These are phyloP conservation scores for Chaitophorus viminalis DNA, from an alignment of 2,888 invertebrate species.

Conservation along the genomic window DNA sequence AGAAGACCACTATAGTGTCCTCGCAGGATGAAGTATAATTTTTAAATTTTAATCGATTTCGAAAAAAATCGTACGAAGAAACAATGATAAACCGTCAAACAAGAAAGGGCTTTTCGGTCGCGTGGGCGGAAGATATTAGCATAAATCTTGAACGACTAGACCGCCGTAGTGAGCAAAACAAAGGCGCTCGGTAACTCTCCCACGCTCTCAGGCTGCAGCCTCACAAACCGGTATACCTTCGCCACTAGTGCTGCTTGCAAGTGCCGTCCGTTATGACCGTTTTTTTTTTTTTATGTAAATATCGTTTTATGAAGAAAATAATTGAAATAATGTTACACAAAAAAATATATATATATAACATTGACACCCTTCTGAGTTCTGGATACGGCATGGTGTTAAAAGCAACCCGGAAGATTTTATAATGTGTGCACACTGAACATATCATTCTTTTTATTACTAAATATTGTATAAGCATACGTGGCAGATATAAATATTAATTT, in stretches of 20 bases:
- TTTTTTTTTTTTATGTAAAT: slow-evolving; percentile 18
- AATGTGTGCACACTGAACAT: neutral
- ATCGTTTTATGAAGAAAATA: neutral
- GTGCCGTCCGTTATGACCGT: slow-evolving; percentile 59
- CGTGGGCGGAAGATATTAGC: slow-evolving; percentile 54
- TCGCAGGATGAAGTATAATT: neutral
- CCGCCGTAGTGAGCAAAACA: slow-evolving; percentile 32
- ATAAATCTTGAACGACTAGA: slow-evolving; percentile 57
- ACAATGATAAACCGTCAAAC: slow-evolving; percentile 17
- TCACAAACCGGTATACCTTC: slow-evolving; percentile 49
- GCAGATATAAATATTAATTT: neutral
- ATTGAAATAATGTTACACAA: slow-evolving; percentile 36
- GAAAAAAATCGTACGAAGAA: neutral
- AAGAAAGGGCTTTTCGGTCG: slow-evolving; percentile 43
- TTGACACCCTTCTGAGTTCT: slow-evolving; percentile 8
- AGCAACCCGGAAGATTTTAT: slow-evolving; percentile 27
- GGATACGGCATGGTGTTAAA: neutral
- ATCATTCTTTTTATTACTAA: neutral
- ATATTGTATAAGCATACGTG: neutral
- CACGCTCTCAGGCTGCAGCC: slow-evolving; percentile 48
- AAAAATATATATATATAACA: slow-evolving; percentile 10
- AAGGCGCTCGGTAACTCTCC: slow-evolving; percentile 53
- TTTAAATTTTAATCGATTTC: neutral
- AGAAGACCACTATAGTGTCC: neutral
- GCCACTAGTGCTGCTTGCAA: slow-evolving; percentile 28